Conservation (phyloP, 2,888 invertebrate species). For the Drosophila birchii region DNA sequence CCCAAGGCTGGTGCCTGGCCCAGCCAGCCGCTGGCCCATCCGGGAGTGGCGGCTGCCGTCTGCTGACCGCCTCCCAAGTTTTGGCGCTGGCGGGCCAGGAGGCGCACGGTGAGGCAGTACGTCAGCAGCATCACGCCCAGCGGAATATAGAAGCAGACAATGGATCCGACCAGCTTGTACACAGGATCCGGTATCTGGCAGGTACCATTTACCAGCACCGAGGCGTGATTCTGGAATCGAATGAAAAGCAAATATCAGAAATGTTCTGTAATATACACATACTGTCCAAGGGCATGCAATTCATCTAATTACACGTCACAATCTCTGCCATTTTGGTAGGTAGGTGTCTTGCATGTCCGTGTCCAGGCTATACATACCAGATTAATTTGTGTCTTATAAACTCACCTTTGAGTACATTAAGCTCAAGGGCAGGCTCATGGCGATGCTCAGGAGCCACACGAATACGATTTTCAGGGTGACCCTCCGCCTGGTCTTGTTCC, state of each 20-base stretch:
- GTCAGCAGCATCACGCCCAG: slow-evolving; percentile 97
- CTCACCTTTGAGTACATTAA: slow-evolving; percentile 94
- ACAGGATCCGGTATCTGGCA: slow-evolving; percentile 95
- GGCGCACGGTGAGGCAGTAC: slow-evolving; percentile 95
- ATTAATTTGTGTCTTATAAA: neutral
- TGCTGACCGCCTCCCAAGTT: slow-evolving; percentile 86
- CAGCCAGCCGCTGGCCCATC: slow-evolving; percentile 92
- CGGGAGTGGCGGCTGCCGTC: slow-evolving; percentile 84
- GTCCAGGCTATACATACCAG: no score
- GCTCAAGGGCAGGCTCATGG: slow-evolving; percentile 95
- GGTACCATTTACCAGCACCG: slow-evolving; percentile 92
- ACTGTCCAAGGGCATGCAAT: neutral
- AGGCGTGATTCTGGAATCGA: slow-evolving; percentile 89
- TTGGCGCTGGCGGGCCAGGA: slow-evolving; percentile 93
- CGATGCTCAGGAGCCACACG: slow-evolving; percentile 96
- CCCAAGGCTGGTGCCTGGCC: slow-evolving; percentile 87
- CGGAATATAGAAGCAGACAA: slow-evolving; percentile 98
- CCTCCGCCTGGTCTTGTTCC: slow-evolving; percentile 93
- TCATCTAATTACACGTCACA: slow-evolving; percentile 10
- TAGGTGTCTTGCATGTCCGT: no score
- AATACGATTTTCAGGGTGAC: slow-evolving; percentile 95
- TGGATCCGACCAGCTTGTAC: slow-evolving; percentile 96
- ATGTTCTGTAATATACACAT: neutral
- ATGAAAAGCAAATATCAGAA: slow-evolving; percentile 2
- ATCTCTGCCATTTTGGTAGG: no score